Conservation (phyloP, 2,797 vertebrate species). For the Pangasius macronema region DNA sequence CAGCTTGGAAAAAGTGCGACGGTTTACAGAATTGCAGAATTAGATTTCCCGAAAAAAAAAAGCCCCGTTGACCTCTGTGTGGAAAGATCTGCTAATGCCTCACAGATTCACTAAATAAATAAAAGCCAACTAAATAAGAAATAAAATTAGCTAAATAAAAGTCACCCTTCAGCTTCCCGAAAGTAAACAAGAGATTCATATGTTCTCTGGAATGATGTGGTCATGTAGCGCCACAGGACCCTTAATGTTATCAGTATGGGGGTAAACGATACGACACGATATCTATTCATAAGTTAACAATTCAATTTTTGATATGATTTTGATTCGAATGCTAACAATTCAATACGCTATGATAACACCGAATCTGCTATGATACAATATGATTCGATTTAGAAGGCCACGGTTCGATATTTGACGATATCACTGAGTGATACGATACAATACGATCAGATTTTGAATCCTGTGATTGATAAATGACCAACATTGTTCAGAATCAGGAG, state of each 20-base stretch:
- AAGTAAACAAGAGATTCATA: background rate
- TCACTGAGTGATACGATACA: too few relatives aligned
- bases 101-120: background rate
- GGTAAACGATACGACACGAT: background rate
- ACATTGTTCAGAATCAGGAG: background rate
- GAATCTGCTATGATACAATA: background rate
- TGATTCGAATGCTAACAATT: background rate
- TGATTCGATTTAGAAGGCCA: too few relatives aligned
- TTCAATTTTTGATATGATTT: background rate
- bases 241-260: background rate
- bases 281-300: background rate
- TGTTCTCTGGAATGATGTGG: background rate
- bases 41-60: background rate
- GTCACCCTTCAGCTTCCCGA: background rate
- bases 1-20: background rate
- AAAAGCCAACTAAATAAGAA: background rate
- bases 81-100: constrained; percentile 22
- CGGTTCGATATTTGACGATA: too few relatives aligned
- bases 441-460: too few relatives aligned
- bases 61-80: background rate
- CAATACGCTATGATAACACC: background rate
- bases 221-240: background rate
- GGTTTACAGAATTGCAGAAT: background rate
- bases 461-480: background rate
- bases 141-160: background rate